These are phyloP conservation scores for Dryadula phaetusa DNA, from an alignment of 2,888 invertebrate genomes.

Conservation along the genomic window DNA sequence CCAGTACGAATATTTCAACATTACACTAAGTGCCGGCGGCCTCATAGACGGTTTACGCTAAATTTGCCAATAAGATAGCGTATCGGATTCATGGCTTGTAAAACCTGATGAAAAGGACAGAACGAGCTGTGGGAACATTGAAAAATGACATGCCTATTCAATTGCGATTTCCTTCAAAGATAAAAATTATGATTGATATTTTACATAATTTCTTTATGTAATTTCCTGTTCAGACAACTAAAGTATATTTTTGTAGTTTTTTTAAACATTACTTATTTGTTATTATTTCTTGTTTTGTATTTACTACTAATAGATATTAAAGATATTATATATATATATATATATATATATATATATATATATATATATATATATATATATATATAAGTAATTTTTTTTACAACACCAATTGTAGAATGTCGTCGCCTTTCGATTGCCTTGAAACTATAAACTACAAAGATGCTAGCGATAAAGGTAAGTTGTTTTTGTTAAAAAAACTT, in stretches of 20 bases:
- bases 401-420: too few relatives aligned
- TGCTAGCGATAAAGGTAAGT: too few relatives aligned
- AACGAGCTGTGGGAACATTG: slow-evolving; percentile 53
- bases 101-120: slow-evolving; percentile 66
- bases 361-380: too few relatives aligned
- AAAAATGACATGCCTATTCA: slow-evolving; percentile 59
- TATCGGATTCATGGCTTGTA: slow-evolving; percentile 74
- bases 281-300: too few relatives aligned
- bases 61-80: slow-evolving; percentile 77
- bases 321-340: too few relatives aligned
- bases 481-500: too few relatives aligned
- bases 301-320: background rate
- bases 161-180: slow-evolving; percentile 42
- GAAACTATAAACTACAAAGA: too few relatives aligned
- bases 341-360: too few relatives aligned
- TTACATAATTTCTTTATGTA: background rate
- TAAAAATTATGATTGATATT: slow-evolving; percentile 41
- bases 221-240: background rate
- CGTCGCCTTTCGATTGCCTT: too few relatives aligned
- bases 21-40: slow-evolving; percentile 35
- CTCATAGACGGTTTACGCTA: slow-evolving; percentile 70
- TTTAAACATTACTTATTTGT: too few relatives aligned
- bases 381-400: too few relatives aligned
- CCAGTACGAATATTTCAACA: slow-evolving; percentile 24
- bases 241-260: background rate